Base-by-base conservation (phyloP, 2,797 vertebrate genomes). In the Scyliorhinus canicula region DNA sequence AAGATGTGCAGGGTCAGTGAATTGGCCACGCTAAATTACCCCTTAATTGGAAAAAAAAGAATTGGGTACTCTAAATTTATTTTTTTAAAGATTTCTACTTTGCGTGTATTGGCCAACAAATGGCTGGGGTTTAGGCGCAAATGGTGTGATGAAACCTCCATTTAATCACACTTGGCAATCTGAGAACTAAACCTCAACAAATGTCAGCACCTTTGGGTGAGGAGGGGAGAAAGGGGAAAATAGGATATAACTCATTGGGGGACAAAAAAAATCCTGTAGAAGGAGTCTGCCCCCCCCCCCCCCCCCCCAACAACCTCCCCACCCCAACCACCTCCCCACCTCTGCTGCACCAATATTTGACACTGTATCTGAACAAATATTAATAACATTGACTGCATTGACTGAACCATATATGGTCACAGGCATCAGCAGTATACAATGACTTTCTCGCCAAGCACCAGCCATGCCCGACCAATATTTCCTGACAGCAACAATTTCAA, bases 391-490 rank as follows among this genome's bases (percentile, higher is more conserved):
- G 63, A 26, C 26, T 28, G 7, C 31, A 93, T 67, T 28, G 63
- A 26, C 26, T 28, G 7, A 31, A 11, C 67, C 31, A 44, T 31
- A 9, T 94, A 52, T 71, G 67, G 47, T 71, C 67, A 91, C 57
- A 21, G 63, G 63, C 91, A 71, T 44, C 88, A 65, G 60, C n/a
- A 65, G n/a, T 21, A 50, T 50, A 67, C 9, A 47, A 90, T 95
- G 95, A 95, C 21, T 0, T n/a, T 95, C 50, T 95, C 14, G 63
- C 93, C 79, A 69, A 19, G n/a, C 14, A 1, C 79, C 88, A 65
- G 90, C 82, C 95, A 95, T 79, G 60, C 91, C 95, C 4, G 8
- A 57, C 84, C 50, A 71, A 35, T 0, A 95, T 86, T 88, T 50
- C 95, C 82, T 95, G 0, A 82, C 2, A 47, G 7, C 95, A 95